phyloP scores from a whole-genome alignment of 2,888 invertebrate genomes.

The Tachina grossa region DNA sequence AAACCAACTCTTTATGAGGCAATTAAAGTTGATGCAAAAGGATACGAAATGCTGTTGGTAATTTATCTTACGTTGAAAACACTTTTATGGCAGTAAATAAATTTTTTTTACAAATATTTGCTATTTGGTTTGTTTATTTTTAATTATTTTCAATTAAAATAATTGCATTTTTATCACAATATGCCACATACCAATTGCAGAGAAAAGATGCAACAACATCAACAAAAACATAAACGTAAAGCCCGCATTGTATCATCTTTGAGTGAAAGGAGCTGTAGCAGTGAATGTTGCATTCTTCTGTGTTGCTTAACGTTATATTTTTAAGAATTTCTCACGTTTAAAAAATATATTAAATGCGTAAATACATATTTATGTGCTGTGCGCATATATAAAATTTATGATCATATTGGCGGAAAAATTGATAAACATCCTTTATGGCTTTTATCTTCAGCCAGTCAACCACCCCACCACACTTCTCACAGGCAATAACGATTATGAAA shows the following conservation, averaged over 20 bases:
- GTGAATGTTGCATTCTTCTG: background rate
- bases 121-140: conserved; percentile 46
- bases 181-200: background rate
- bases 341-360: conserved; percentile 17
- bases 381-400: conserved; percentile 15
- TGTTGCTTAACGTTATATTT: background rate
- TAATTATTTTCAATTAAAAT: conserved; percentile 57
- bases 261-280: background rate
- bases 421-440: conserved; percentile 48
- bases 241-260: conserved; percentile 48
- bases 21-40: conserved; percentile 18
- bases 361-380: conserved; percentile 1
- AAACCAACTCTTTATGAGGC: conserved; percentile 15
- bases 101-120: conserved; percentile 26
- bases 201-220: too few relatives aligned
- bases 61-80: conserved; percentile 42
- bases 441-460: conserved; percentile 27
- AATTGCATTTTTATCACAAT: conserved; percentile 53
- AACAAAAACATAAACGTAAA: background rate
- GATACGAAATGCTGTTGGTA: conserved; percentile 8
- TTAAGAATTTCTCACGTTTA: conserved; percentile 58
- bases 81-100: conserved; percentile 7
- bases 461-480: background rate
- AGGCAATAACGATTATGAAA: conserved; percentile 3
- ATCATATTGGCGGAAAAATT: conserved; percentile 49